Conservation (phyloP, 2,113 vertebrate species). For the Carassius carassius region DNA sequence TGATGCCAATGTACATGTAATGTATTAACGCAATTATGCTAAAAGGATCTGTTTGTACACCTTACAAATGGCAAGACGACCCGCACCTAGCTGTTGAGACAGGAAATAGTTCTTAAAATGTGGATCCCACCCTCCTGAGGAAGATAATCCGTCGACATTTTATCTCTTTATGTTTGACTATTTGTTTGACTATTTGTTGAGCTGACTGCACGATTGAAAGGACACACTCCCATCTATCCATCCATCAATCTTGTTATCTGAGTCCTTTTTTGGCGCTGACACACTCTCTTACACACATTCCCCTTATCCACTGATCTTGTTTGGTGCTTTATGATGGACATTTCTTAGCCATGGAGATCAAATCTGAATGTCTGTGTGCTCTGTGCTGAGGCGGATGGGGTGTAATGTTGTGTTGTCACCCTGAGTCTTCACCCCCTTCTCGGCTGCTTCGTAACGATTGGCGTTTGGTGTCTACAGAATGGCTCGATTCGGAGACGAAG, state of each 20-base stretch:
- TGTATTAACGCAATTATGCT: slow-evolving; percentile 50
- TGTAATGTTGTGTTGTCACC: slow-evolving; percentile 78
- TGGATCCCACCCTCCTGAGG: slow-evolving; percentile 56
- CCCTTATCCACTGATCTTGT: slow-evolving; percentile 26
- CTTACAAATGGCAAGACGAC: slow-evolving; percentile 47
- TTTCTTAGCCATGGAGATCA: slow-evolving; percentile 48
- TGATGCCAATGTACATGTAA: slow-evolving; percentile 60
- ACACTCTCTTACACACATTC: background rate
- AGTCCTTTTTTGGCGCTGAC: background rate
- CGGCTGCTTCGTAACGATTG: slow-evolving; percentile 82
- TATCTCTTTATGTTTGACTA: slow-evolving; percentile 49
- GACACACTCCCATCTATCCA: slow-evolving; percentile 39
- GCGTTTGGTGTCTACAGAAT: slow-evolving; percentile 89
- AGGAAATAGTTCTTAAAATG: slow-evolving; percentile 36
- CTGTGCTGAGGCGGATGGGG: slow-evolving; percentile 73
- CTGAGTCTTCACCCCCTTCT: slow-evolving; percentile 68
- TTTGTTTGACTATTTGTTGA: slow-evolving; percentile 29
- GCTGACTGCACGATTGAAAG: slow-evolving; percentile 10
- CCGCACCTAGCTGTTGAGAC: slow-evolving; percentile 54
- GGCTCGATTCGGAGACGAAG: slow-evolving; percentile 93
- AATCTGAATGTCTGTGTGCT: slow-evolving; percentile 69
- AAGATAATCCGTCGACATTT: slow-evolving; percentile 50
- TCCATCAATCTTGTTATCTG: slow-evolving; percentile 23
- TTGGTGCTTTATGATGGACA: slow-evolving; percentile 38
- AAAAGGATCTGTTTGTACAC: slow-evolving; percentile 51